phyloP scores from a whole-genome alignment of 2,888 invertebrate genomes.

The Cheilosia soror region DNA sequence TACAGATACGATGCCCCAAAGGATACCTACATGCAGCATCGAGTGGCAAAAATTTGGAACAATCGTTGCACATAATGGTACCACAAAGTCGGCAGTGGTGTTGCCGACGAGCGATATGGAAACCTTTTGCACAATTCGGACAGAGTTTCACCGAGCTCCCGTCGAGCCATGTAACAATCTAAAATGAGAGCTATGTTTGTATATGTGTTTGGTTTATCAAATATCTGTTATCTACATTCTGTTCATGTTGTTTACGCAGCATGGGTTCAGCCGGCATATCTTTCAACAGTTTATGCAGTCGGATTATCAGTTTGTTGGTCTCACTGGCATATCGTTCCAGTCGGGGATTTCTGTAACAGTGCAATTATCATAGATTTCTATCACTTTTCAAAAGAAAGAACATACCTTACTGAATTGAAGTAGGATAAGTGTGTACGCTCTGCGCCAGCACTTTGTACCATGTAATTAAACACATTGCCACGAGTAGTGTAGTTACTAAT shows the following conservation, averaged over 20 bases:
- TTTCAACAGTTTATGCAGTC: slow-evolving; percentile 94
- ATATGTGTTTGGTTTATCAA: background rate
- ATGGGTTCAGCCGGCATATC: slow-evolving; percentile 90
- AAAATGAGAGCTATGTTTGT: slow-evolving; percentile 21
- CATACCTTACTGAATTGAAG: slow-evolving; percentile 88
- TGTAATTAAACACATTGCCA: slow-evolving; percentile 80
- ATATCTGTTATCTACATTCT: slow-evolving; percentile 82
- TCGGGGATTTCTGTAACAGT: slow-evolving; percentile 86
- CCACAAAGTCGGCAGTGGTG: slow-evolving; percentile 99
- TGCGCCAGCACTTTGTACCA: slow-evolving; percentile 83
- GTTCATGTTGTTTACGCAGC: slow-evolving; percentile 90
- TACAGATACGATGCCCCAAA: background rate
- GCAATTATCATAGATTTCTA: background rate
- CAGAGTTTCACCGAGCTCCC: slow-evolving; percentile 95
- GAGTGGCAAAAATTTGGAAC: slow-evolving; percentile 93
- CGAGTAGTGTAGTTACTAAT: slow-evolving; percentile 78
- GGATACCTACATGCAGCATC: slow-evolving; percentile 89
- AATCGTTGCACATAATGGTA: slow-evolving; percentile 95
- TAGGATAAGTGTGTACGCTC: slow-evolving; percentile 88
- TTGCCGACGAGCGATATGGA: slow-evolving; percentile 93
- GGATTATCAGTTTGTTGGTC: slow-evolving; percentile 97
- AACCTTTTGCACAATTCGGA: slow-evolving; percentile 94
- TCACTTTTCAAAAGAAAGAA: slow-evolving; percentile 57
- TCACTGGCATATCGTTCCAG: slow-evolving; percentile 96
- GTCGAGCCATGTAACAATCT: slow-evolving; percentile 95